phyloP scores from a whole-genome alignment of 2,113 vertebrate genomes.

The Plectropomus leopardus region DNA sequence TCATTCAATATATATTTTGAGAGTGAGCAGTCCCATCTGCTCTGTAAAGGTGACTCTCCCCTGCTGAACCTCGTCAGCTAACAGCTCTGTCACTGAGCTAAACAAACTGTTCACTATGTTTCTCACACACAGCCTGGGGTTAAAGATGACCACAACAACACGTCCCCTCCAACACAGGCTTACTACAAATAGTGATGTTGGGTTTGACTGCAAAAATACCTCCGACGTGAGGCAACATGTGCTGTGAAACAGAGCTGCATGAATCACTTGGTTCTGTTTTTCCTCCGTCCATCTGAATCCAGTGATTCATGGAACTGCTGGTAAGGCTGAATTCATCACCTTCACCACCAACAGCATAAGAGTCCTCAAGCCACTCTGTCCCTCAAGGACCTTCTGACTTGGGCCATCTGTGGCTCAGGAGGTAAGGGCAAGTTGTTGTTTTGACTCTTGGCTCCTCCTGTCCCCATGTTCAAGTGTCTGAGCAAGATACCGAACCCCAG shows the following conservation, averaged over 20 bases:
- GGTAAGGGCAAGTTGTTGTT: no score
- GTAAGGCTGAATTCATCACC: background rate
- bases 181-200: slow-evolving; percentile 7
- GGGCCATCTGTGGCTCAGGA: no score
- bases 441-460: no score
- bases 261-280: slow-evolving; percentile 1
- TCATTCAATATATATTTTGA: background rate
- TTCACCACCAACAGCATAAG: background rate
- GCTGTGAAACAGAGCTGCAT: background rate
- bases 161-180: background rate
- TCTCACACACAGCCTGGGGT: background rate
- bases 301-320: background rate
- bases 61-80: background rate
- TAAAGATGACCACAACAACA: slow-evolving; percentile 12
- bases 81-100: background rate
- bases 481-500: no score
- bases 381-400: background rate
- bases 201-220: background rate
- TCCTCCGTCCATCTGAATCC: background rate
- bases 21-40: background rate
- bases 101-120: slow-evolving; percentile 1
- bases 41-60: background rate
- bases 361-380: background rate
- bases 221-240: slow-evolving; percentile 6
- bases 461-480: no score